Base-by-base conservation (phyloP, 2,113 vertebrate genomes). In the Gobius niger region DNA sequence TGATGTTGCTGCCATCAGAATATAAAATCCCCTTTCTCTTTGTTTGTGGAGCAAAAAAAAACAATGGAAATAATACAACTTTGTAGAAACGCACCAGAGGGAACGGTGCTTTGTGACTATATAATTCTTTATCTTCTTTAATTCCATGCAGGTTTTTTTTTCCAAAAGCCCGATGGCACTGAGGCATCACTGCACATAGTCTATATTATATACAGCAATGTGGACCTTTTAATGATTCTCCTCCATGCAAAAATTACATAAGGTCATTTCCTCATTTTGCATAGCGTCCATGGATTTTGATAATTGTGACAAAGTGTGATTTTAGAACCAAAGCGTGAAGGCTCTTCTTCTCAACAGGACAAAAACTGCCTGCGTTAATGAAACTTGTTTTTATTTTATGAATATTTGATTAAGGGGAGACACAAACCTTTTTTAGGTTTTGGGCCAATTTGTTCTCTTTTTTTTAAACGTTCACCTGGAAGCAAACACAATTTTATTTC, bases 1-100 rank as follows among this genome's bases (percentile, higher is more conserved):
- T 85, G 77, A 84, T 83, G 76, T 62, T 63, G 46, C 65, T 77
- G 67, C 75, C 77, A 72, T 87, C 82, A 83, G 64, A 89, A 86
- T 80, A 75, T 73, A 63, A 75, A 79, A 82, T 16, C 60, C 44
- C 60, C 42, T 76, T 49, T 76, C 47, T 67, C 53, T 57, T 12
- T 85, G 44, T 72, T 80, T 79, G 64, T 63, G 15, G 46, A 68
- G 51, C 40, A 59, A 68, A 74, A 68, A 74, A 71, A 44, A 82
- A 80, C 71, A 57, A 76, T 70, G 54, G 52, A 68, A 80, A 67
- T 65, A 70, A 56, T 65, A 52, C 7, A 71, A 73, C 73, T 73
- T 78, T 24, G 75, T 9, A 59, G 34, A 72, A 72, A 72, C 49
- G n/a, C 46, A 63, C 71, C 71, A 42, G 34, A 67, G 24, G 63